A percentile compares a stretch with the other conserved stretches of the same genome.
Evolutionary conservation across 2,113 vertebrate genomes (phyloP).

Genomic region (Oreocharis arfaki): DNA sequence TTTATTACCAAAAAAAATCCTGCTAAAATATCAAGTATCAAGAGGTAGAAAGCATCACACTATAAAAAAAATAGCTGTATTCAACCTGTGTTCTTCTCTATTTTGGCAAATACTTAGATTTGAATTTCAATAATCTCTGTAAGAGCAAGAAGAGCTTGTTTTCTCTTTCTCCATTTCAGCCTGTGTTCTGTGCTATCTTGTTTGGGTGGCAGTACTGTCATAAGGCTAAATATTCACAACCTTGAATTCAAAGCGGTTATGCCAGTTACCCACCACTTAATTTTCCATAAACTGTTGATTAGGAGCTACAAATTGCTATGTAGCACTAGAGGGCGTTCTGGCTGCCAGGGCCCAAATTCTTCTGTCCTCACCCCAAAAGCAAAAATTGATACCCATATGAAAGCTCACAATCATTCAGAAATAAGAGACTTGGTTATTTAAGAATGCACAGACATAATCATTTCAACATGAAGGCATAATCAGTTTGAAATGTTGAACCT

Average conservation of each 20-base stretch:
- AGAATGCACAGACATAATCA: slow-evolving; percentile 22
- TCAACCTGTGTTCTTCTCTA: neutral
- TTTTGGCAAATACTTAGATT: neutral
- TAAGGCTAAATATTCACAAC: neutral
- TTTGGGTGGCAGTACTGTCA: neutral
- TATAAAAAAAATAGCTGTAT: neutral
- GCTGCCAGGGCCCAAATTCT: neutral
- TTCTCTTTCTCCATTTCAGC: neutral
- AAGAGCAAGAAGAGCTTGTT: neutral
- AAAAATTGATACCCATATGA: neutral
- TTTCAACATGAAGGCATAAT: slow-evolving; percentile 40
- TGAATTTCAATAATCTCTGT: neutral
- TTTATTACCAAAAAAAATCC: neutral
- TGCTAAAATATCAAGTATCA: neutral
- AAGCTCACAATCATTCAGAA: slow-evolving; percentile 28
- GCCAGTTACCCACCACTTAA: neutral
- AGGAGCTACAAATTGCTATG: neutral
- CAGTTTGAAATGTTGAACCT: slow-evolving; percentile 7
- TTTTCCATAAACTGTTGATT: neutral
- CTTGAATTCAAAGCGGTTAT: neutral
- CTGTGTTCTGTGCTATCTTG: neutral
- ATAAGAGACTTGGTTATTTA: slow-evolving; percentile 34
- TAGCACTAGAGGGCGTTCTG: slow-evolving; percentile 67
- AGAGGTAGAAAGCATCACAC: neutral
- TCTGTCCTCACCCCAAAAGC: neutral